Conservation (phyloP, 2,113 vertebrate species). For the Hystrix cristata region DNA sequence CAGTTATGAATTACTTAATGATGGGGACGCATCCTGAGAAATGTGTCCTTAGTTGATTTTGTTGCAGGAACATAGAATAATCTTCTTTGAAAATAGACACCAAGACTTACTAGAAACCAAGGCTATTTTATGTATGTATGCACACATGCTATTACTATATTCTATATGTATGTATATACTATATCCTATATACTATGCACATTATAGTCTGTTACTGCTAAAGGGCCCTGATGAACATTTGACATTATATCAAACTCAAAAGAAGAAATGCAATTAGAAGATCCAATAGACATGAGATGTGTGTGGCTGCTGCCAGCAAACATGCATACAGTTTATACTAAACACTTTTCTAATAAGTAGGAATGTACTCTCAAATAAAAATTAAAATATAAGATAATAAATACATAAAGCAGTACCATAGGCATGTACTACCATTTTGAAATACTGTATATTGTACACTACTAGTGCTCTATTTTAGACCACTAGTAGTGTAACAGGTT, state of each 20-base stretch:
- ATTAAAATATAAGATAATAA: background rate
- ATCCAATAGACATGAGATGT: background rate
- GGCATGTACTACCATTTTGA: background rate
- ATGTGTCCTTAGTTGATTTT: background rate
- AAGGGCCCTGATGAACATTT: background rate
- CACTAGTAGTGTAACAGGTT: background rate
- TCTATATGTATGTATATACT: background rate
- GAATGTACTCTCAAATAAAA: background rate
- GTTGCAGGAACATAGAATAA: background rate
- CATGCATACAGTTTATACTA: background rate
- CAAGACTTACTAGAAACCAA: no score
- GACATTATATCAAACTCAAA: background rate
- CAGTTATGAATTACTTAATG: background rate
- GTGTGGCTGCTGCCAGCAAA: background rate
- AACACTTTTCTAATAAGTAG: background rate
- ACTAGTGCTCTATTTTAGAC: no score
- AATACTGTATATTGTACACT: no score
- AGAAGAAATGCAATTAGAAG: background rate
- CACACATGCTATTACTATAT: background rate
- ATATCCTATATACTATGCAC: background rate
- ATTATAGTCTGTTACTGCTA: background rate
- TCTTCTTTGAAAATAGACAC: background rate
- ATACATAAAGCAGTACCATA: background rate
- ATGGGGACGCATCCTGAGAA: background rate
- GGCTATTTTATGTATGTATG: background rate